A percentile compares a stretch with the other conserved stretches of the same genome.
Evolutionary conservation across 2,888 invertebrate species (phyloP).

Genomic region (Ophioninae sp.): DNA sequence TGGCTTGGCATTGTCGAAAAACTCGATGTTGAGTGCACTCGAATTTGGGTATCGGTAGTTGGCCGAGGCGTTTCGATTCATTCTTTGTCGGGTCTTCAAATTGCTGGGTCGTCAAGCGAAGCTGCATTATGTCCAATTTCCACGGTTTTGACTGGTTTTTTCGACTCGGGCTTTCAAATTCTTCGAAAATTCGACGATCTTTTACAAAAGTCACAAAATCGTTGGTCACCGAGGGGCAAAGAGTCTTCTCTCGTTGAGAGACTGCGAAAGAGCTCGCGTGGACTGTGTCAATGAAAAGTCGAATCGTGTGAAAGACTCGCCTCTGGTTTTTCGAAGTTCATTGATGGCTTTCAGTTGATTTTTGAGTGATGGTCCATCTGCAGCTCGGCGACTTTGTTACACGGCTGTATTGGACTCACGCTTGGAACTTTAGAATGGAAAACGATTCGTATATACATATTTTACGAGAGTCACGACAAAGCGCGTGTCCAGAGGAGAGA

Average conservation of each 20-base stretch:
- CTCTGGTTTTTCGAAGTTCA: slow-evolving; percentile 75
- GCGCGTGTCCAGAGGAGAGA: slow-evolving; percentile 63
- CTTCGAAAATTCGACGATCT: slow-evolving; percentile 51
- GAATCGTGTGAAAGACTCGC: slow-evolving; percentile 71
- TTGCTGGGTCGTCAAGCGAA: slow-evolving; percentile 67
- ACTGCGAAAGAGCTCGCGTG: slow-evolving; percentile 23
- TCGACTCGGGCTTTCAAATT: slow-evolving; percentile 63
- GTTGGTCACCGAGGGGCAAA: background rate
- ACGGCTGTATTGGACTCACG: slow-evolving; percentile 1
- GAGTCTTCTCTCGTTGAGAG: slow-evolving; percentile 37
- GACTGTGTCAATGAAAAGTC: slow-evolving; percentile 71
- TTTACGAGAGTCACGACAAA: slow-evolving; percentile 59
- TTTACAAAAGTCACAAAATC: slow-evolving; percentile 18
- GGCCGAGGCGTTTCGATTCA: slow-evolving; percentile 75
- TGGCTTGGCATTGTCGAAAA: slow-evolving; percentile 73
- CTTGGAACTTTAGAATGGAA: slow-evolving; percentile 23
- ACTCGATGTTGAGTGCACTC: slow-evolving; percentile 79
- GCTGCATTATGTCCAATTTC: slow-evolving; percentile 68
- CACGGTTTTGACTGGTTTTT: slow-evolving; percentile 59
- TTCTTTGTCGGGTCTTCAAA: slow-evolving; percentile 71
- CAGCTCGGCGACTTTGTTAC: slow-evolving; percentile 67
- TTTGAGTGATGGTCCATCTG: slow-evolving; percentile 77
- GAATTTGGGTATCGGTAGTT: slow-evolving; percentile 72
- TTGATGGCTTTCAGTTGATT: slow-evolving; percentile 77
- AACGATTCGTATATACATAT: slow-evolving; percentile 49